Base-by-base conservation (phyloP, 2,113 vertebrate genomes). In the Pelodiscus sinensis region DNA sequence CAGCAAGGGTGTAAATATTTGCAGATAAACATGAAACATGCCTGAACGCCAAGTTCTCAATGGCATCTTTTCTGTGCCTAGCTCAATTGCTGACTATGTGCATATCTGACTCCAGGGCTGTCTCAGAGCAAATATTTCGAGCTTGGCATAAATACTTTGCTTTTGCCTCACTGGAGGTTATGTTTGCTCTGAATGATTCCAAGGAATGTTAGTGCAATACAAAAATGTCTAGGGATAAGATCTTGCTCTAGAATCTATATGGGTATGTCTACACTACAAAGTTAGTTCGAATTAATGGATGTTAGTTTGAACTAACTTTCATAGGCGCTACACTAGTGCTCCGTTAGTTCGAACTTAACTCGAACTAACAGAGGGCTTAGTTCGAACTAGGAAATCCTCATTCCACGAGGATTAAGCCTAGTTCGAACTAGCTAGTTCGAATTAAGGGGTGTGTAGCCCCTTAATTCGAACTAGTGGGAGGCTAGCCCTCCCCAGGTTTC, bases 41-140 rank as follows among this genome's bases (percentile, higher is more conserved):
- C 5, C 27, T 12, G 86, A 58, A 25, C 89, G 79, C 77, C 81
- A 95, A 60, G 71, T 55, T 86, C 91, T 80, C 1, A 88, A 87
- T 15, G 31, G 85, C 86, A 90, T 89, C 11, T 81, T 84, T 92
- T 90, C 60, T 1, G 2, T 83, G 82, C 18, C 75, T 82, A 81
- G 31, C 52, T 62, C 52, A n/a, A 55, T 52, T 68, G 91, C 77
- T 90, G 60, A 56, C 86, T 38, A 31, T 35, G 65, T 62, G 75
- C 96, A 81, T 88, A 97, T 83, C 90, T 96, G 87, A 85, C 0
- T 94, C 31, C 4, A 62, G 50, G 35, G 79, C 83, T 85, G 82
- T 29, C 71, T 90, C 88, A 86, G 54, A 93, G 92, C 86, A 96
- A 96, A 93, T 94, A 95, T 95, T 93, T 96, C 94, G 90, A 88